Percentiles rank a stretch among this genome's conserved stretches.
These are phyloP conservation scores for Antigone vipio DNA, from an alignment of 2,113 vertebrate genomes.

Conservation along the genomic window DNA sequence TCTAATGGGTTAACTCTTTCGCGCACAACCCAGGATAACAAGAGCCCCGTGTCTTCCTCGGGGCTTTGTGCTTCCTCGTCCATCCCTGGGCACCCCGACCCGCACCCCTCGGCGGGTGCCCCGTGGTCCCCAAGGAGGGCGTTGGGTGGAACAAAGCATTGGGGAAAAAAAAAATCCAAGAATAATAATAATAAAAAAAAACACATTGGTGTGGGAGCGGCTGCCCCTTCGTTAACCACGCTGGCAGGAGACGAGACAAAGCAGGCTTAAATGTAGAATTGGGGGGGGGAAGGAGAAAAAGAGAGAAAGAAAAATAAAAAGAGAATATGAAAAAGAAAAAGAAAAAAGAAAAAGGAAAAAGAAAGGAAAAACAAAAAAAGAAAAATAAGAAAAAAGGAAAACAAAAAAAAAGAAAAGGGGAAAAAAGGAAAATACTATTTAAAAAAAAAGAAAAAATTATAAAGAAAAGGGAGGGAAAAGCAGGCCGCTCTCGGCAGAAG, in stretches of 20 bases:
- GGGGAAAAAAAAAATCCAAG: neutral
- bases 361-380: neutral
- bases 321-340: accelerated
- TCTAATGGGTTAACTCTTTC: slow-evolving; percentile 75
- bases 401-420: no score
- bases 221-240: neutral
- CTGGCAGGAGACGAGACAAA: slow-evolving; percentile 7
- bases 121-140: neutral
- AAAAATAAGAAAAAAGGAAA: accelerated
- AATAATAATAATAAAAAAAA: neutral
- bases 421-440: no score
- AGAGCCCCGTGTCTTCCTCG: neutral
- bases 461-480: neutral
- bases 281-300: accelerated
- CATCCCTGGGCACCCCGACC: neutral
- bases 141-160: neutral
- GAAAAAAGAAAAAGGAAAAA: neutral
- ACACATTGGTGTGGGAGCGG: neutral
- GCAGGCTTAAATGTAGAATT: neutral
- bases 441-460: neutral
- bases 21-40: neutral
- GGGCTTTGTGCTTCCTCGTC: neutral
- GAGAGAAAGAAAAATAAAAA: no score
- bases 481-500: neutral
- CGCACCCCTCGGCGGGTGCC: neutral